phyloP scores from a whole-genome alignment of 2,113 vertebrate species.

The Choloepus hoffmanni region DNA sequence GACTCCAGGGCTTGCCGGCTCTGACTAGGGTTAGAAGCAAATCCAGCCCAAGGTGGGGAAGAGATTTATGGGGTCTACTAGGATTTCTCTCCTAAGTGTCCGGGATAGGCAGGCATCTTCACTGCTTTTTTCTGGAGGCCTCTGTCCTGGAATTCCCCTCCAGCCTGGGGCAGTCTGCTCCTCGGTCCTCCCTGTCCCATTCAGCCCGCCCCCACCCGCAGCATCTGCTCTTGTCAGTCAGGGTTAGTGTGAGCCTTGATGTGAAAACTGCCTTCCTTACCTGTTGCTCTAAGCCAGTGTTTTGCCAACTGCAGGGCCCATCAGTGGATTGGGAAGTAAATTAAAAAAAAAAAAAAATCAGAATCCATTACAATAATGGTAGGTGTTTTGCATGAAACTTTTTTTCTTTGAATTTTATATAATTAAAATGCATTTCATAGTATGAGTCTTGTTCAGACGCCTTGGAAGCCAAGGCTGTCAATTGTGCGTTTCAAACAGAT shows the following conservation, averaged over 20 bases:
- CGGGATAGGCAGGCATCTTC: background rate
- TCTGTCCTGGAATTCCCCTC: background rate
- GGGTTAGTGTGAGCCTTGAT: background rate
- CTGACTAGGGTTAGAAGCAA: background rate
- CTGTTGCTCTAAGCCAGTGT: background rate
- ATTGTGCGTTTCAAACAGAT: background rate
- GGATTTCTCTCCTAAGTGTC: background rate
- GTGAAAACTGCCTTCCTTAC: background rate
- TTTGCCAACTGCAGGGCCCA: background rate
- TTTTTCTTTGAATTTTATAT: background rate
- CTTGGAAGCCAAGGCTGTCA: background rate
- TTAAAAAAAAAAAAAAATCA: background rate
- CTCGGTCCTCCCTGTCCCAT: too few relatives aligned
- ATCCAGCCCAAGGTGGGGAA: background rate
- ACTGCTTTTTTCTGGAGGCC: background rate
- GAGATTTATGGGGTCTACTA: too few relatives aligned
- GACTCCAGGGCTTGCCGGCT: background rate
- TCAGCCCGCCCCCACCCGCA: background rate
- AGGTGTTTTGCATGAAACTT: conserved; percentile 13
- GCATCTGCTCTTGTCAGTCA: background rate
- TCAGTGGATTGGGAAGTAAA: conserved; percentile 14
- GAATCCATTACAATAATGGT: background rate
- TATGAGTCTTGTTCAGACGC: background rate
- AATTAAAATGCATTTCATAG: background rate
- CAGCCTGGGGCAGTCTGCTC: background rate